A percentile compares a stretch with the other conserved stretches of the same genome.
Evolutionary conservation across 1,140 invertebrate genomes (phyloP).

Genomic region (Holotrichia oblita): DNA sequence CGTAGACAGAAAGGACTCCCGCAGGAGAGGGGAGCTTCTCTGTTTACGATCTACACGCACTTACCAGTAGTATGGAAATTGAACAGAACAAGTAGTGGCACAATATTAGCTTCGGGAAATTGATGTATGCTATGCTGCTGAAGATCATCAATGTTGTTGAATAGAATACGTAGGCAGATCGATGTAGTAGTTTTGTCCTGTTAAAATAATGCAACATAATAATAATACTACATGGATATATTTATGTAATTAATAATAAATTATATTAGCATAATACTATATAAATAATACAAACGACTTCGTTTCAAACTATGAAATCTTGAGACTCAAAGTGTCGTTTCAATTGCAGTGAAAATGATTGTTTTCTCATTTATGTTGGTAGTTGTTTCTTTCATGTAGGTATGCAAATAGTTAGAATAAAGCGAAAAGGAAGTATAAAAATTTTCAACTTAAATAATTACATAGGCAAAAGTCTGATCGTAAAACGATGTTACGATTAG

Average conservation of each 20-base stretch:
- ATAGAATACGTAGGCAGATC: conserved; percentile 38
- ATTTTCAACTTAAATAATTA: no score
- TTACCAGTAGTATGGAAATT: conserved; percentile 37
- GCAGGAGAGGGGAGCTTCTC: neutral
- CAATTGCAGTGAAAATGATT: no score
- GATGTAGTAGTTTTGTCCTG: conserved; percentile 37
- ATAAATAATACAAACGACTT: no score
- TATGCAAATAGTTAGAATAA: no score
- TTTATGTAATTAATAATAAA: neutral
- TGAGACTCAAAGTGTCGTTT: no score
- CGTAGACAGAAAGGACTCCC: neutral
- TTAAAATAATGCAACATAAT: neutral
- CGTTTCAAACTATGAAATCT: no score
- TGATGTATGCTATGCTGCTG: conserved; percentile 39
- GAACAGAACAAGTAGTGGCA: conserved; percentile 38
- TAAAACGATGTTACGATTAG: no score
- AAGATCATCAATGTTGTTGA: conserved; percentile 40
- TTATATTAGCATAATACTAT: no score
- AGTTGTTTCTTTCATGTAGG: no score
- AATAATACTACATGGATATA: neutral
- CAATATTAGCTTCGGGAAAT: conserved; percentile 38
- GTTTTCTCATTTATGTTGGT: no score
- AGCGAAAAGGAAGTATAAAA: no score
- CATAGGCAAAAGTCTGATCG: no score
- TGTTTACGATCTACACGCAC: conserved; percentile 23